Evolutionary conservation across 2,113 vertebrate genomes (phyloP).

Genomic region (Microcebus ravelobensis): DNA sequence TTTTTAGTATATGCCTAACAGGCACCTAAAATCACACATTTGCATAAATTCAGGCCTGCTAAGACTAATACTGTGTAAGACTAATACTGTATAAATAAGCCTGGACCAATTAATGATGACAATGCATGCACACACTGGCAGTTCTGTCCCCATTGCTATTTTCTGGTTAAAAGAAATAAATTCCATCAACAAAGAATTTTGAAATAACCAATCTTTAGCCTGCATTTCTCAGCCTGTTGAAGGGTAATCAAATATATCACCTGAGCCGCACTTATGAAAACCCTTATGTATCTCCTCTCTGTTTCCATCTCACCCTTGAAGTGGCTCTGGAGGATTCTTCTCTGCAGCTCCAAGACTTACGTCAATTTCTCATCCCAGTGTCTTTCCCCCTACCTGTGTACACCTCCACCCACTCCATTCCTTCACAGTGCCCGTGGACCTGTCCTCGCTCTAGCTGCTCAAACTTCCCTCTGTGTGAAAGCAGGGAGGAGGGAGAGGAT

Average conservation of each 20-base stretch:
- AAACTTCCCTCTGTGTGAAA: background rate
- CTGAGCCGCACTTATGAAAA: background rate
- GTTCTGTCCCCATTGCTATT: background rate
- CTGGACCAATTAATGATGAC: background rate
- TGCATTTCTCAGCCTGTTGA: background rate
- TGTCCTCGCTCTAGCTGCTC: background rate
- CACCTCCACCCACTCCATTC: rapidly evolving
- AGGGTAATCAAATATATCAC: background rate
- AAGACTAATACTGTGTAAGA: background rate
- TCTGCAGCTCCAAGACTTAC: background rate
- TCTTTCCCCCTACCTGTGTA: background rate
- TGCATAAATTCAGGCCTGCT: background rate
- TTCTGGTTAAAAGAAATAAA: background rate
- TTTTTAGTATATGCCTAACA: background rate
- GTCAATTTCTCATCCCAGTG: too few species aligned
- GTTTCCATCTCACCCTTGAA: background rate
- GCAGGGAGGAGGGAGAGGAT: background rate
- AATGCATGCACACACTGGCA: background rate
- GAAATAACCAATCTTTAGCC: background rate
- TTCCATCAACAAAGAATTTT: background rate
- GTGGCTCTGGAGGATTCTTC: background rate
- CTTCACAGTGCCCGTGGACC: background rate
- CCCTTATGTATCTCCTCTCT: background rate
- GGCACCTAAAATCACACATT: background rate
- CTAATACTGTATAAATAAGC: background rate